phyloP scores from a whole-genome alignment of 2,113 vertebrate species.

The Microtus richardsoni region DNA sequence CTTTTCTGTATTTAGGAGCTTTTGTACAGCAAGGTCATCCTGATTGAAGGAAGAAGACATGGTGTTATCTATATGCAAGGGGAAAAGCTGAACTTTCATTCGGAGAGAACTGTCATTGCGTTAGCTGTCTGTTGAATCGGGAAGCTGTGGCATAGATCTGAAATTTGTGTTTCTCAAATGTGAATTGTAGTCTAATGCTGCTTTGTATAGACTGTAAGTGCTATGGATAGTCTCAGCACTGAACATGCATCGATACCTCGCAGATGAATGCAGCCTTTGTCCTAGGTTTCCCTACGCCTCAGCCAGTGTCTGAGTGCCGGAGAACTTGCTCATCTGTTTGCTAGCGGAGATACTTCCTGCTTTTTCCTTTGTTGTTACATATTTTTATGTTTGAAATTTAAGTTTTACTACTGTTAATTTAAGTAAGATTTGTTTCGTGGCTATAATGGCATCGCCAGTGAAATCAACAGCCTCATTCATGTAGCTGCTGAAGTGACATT shows the following conservation, averaged over 20 bases:
- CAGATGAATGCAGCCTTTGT: conserved; percentile 67
- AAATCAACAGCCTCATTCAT: conserved; percentile 76
- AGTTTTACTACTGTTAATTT: conserved; percentile 81
- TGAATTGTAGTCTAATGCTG: conserved; percentile 83
- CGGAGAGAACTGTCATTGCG: conserved; percentile 23
- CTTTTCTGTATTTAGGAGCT: conserved; percentile 57
- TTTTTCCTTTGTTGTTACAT: conserved; percentile 58
- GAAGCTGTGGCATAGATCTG: conserved; percentile 68
- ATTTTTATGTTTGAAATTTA: conserved; percentile 75
- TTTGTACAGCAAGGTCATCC: conserved; percentile 47
- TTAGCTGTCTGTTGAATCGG: conserved; percentile 68
- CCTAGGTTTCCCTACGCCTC: conserved; percentile 67
- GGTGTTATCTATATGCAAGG: conserved; percentile 36
- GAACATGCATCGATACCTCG: conserved; percentile 81
- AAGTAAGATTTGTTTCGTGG: conserved; percentile 81
- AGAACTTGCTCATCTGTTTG: conserved; percentile 70
- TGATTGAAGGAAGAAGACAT: conserved; percentile 49
- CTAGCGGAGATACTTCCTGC: conserved; percentile 82
- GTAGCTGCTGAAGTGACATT: conserved; percentile 82
- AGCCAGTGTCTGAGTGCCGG: conserved; percentile 68
- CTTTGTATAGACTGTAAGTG: conserved; percentile 84
- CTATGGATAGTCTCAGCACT: conserved; percentile 80
- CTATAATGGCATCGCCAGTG: conserved; percentile 76
- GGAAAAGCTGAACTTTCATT: neutral
- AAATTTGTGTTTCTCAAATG: conserved; percentile 74